A percentile compares a stretch with the other conserved stretches of the same genome.
Conservation (phyloP, 2,888 invertebrate genomes). For the Buathra laborator region DNA sequence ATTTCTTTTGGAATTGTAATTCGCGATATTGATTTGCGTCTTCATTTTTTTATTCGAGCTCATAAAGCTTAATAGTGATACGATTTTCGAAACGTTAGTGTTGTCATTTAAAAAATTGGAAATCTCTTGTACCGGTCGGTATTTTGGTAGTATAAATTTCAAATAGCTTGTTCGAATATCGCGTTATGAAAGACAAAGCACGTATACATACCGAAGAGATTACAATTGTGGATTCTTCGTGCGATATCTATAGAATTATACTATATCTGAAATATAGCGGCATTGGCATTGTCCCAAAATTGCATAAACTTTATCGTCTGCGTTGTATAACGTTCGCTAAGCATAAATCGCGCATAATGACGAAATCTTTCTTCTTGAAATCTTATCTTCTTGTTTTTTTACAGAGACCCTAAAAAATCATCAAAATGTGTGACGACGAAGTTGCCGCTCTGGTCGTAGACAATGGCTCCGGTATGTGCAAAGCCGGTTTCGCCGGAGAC, state of each 20-base stretch:
- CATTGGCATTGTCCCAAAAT: constrained; percentile 18
- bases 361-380: too few relatives aligned
- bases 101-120: not conserved
- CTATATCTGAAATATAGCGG: constrained; percentile 5
- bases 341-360: constrained; percentile 1
- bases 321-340: constrained; percentile 4
- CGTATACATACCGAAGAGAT: not conserved
- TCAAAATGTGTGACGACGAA: constrained; percentile 97
- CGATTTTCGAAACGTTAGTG: not conserved
- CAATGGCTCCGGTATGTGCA: constrained; percentile 97
- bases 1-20: not conserved
- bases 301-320: constrained; percentile 2
- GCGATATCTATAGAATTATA: not conserved
- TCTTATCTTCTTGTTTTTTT: constrained; percentile 64
- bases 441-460: constrained; percentile 97
- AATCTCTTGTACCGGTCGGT: not conserved
- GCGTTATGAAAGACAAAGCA: not conserved
- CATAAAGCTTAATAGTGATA: constrained; percentile 3
- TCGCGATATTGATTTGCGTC: not conserved
- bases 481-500: constrained; percentile 96
- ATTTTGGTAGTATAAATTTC: not conserved
- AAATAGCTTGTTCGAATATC: not conserved
- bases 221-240: not conserved
- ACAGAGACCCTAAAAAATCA: constrained; percentile 76
- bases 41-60: not conserved